Base-by-base conservation (phyloP, 2,888 invertebrate genomes). In the Troilus luridus region DNA sequence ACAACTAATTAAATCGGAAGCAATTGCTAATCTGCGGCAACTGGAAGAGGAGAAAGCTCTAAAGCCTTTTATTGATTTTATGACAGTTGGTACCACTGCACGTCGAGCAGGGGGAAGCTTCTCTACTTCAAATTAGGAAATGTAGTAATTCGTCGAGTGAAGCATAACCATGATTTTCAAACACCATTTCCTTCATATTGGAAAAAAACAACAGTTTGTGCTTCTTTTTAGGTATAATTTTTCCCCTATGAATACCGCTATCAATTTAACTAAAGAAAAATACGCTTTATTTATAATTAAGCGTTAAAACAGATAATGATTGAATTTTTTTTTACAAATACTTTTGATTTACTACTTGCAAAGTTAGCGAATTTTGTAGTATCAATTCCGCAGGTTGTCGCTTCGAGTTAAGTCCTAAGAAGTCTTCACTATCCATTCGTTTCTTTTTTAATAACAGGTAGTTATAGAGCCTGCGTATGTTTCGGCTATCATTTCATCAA, bases 71-170 rank as follows among this genome's bases (percentile, higher is more conserved):
- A 85, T 85, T 58, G 85, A 85, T 85, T 85, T 85, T 85, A 85
- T 58, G 85, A 85, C 85, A 85, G 85, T 85, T 41, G 56, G 85
- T 85, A 85, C 85, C 85, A 85, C 85, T 85, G 85, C 85, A 85
- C 85, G 56, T 85, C 14, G 21, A 9, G n/a, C 56, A 21, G 56
- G 85, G 54, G 56, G 85, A 85, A 85, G 56, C 54, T 85, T 58
- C 56, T 85, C n/a, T 56, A 56, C 85, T 85, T n/a, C n/a, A 56
- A 56, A 85, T 85, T 85, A 85, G n/a, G 72, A 77, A 77, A 24
- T 8, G 41, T 12, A 41, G 24, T 77, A 17, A 41, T 64, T 64
- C 64, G 64, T 11, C 9, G 10, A 64, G 64, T 14, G 3, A 11
- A 64, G 5, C 64, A 41, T 24, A 24, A 10, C 41, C 17, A 9